These are phyloP conservation scores for Antheraea yamamai DNA, from an alignment of 2,888 invertebrate species.

Conservation along the genomic window DNA sequence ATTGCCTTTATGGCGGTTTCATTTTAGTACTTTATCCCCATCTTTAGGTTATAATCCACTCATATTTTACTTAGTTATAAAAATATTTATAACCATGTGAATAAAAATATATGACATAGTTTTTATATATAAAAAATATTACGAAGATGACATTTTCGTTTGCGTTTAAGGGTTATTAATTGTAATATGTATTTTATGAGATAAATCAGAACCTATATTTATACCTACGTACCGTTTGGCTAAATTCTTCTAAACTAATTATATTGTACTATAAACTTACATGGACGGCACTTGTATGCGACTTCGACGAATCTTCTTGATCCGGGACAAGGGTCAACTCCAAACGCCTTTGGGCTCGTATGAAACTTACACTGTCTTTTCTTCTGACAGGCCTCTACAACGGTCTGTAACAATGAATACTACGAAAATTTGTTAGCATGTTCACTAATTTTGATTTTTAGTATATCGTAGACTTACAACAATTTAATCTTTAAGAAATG, in stretches of 20 bases:
- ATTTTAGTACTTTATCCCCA: too few relatives aligned
- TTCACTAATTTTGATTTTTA: constrained; percentile 37
- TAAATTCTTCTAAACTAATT: background rate
- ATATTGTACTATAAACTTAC: constrained; percentile 83
- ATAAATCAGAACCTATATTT: background rate
- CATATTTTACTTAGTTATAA: too few relatives aligned
- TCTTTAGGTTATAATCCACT: too few relatives aligned
- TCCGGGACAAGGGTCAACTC: constrained; percentile 95
- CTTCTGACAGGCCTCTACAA: constrained; percentile 96
- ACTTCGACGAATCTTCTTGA: constrained; percentile 96
- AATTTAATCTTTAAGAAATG: background rate
- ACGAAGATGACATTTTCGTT: too few relatives aligned
- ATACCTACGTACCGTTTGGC: background rate
- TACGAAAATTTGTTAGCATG: constrained; percentile 78
- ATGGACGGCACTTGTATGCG: constrained; percentile 97
- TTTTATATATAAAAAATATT: too few relatives aligned
- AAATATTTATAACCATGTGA: too few relatives aligned
- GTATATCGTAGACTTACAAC: background rate
- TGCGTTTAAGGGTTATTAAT: too few relatives aligned
- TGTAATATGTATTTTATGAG: background rate
- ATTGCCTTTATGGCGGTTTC: too few relatives aligned
- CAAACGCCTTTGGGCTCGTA: constrained; percentile 93
- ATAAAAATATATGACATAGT: too few relatives aligned
- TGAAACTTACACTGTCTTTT: constrained; percentile 95
- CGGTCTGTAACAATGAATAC: constrained; percentile 96